Base-by-base conservation (phyloP, 2,888 invertebrate species). In the Pedicia rivosa region DNA sequence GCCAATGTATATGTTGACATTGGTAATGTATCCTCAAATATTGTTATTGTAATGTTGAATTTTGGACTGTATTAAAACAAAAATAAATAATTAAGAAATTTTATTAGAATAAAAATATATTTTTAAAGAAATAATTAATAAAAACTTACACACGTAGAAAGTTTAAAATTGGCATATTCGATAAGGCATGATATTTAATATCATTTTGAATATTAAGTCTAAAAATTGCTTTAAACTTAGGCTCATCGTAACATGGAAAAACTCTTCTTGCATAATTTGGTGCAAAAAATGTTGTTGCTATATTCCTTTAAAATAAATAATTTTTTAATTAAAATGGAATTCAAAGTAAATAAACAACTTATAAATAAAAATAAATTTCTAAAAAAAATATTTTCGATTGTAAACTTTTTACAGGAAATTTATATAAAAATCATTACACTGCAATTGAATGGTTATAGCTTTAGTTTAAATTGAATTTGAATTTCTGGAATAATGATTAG, bases 1-100 rank as follows among this genome's bases (percentile, higher is more conserved):
- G 82, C 82, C 5, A 80, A 61, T 3, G 82, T 63, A 48, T 84
- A 84, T 0, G 78, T 65, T 2, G 79, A 75, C 79, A 81, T 81
- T 13, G 63, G 54, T 1, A 62, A 48, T 0, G 68, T 67, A 29
- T 65, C 63, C 43, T 60, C 52, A 38, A 65, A 66, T 40, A 63
- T 17, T 3, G 36, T 39, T 31, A 17, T 31, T 2, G 8, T 20
- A 26, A n/a, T n/a, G n/a, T n/a, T n/a, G n/a, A n/a, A n/a, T n/a
- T n/a, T n/a, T n/a, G n/a, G n/a, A n/a, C n/a, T n/a, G n/a, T n/a
- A n/a, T n/a, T n/a, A n/a, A n/a, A n/a, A n/a, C n/a, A n/a, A n/a
- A n/a, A n/a, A n/a, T n/a, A n/a, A n/a, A n/a, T n/a, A n/a, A n/a
- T n/a, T n/a, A n/a, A n/a, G n/a, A n/a, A n/a, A n/a, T n/a, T n/a